Percentiles rank a stretch among this genome's conserved stretches.
phyloP scores from a whole-genome alignment of 2,797 vertebrate genomes.

The Fringilla coelebs region DNA sequence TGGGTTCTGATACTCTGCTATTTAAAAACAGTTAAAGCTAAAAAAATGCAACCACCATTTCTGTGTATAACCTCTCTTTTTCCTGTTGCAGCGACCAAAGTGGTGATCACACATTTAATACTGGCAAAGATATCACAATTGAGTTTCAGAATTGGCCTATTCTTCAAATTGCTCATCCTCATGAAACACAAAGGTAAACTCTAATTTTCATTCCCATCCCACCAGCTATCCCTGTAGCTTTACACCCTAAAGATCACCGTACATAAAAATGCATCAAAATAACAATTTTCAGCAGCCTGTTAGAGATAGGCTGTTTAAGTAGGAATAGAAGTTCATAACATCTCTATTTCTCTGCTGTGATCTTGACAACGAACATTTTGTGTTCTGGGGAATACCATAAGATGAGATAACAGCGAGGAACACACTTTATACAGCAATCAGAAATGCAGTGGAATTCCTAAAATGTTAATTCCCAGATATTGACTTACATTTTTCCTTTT shows the following conservation, averaged over 20 bases:
- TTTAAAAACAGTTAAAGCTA: neutral
- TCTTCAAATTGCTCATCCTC: slow-evolving; percentile 36
- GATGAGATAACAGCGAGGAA: neutral
- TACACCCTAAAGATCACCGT: neutral
- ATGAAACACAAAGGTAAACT: neutral
- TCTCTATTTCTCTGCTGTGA: slow-evolving; percentile 27
- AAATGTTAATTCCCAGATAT: neutral
- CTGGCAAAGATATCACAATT: neutral
- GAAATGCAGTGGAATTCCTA: neutral
- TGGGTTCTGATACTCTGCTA: neutral
- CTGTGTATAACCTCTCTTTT: neutral
- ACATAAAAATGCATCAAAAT: slow-evolving; percentile 49
- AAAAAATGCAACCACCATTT: neutral
- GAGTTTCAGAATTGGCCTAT: slow-evolving; percentile 48
- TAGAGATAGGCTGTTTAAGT: slow-evolving; percentile 32
- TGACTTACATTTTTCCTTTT: neutral
- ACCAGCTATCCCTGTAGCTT: neutral
- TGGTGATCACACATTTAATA: neutral
- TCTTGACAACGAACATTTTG: neutral
- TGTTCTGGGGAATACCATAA: slow-evolving; percentile 17
- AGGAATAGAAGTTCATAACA: slow-evolving; percentile 22
- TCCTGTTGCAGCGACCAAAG: neutral
- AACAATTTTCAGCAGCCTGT: slow-evolving; percentile 43
- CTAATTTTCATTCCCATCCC: slow-evolving; percentile 32
- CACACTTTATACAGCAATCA: neutral